Percentiles rank a stretch among this genome's conserved stretches.
Conservation (phyloP, 2,113 vertebrate species). For the Onychorhynchus coronatus region DNA sequence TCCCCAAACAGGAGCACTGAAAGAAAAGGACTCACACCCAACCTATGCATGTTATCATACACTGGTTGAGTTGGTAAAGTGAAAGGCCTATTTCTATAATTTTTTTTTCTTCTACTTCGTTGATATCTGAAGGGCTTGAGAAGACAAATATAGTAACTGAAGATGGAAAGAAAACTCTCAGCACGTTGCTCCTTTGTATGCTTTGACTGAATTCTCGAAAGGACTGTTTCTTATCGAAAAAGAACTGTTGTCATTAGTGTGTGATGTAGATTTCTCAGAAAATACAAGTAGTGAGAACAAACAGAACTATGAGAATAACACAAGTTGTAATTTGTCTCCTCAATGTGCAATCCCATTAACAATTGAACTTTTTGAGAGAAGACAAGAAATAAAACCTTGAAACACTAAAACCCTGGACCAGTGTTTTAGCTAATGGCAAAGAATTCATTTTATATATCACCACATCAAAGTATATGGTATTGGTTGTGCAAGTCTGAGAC, state of each 20-base stretch:
- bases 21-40: constrained; percentile 13
- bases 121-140: background rate
- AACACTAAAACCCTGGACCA: background rate
- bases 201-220: background rate
- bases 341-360: background rate
- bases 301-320: background rate
- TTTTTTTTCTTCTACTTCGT: background rate
- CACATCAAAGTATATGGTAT: background rate
- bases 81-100: background rate
- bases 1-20: constrained; percentile 24
- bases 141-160: constrained; percentile 17
- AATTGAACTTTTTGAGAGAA: background rate
- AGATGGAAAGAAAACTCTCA: constrained; percentile 2
- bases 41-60: background rate
- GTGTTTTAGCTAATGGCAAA: background rate
- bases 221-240: background rate
- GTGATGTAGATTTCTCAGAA: constrained; percentile 21
- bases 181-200: background rate
- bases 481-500: background rate
- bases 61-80: background rate
- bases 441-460: background rate
- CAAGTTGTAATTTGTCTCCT: background rate
- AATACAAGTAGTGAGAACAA: background rate
- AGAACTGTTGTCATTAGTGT: background rate
- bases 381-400: background rate